Conservation (phyloP, 2,113 vertebrate species). For the Speoplatyrhinus poulsoni region DNA sequence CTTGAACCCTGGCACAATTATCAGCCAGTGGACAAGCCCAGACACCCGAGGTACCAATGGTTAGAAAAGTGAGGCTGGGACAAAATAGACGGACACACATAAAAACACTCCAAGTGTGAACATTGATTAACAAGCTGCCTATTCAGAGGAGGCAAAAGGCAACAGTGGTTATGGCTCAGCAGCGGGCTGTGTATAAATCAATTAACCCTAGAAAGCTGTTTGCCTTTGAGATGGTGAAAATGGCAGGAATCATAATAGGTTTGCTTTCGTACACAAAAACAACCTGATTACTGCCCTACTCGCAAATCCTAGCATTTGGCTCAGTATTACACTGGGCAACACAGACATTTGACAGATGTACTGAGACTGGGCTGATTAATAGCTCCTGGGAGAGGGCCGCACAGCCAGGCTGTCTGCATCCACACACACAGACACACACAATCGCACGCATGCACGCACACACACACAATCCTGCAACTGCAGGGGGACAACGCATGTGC, state of each 20-base stretch:
- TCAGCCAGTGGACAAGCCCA: slow-evolving; percentile 58
- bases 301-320: slow-evolving; percentile 10
- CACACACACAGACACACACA: slow-evolving; percentile 58
- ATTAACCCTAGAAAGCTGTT: slow-evolving; percentile 5
- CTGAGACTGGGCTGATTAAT: slow-evolving; percentile 64
- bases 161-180: slow-evolving; percentile 1
- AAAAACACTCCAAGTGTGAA: slow-evolving; percentile 46
- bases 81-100: slow-evolving; percentile 16
- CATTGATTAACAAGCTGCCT: slow-evolving; percentile 32
- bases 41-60: slow-evolving; percentile 35
- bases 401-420: slow-evolving; percentile 68
- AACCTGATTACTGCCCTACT: slow-evolving; percentile 4
- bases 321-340: slow-evolving; percentile 10
- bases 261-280: slow-evolving; percentile 10
- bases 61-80: slow-evolving; percentile 6
- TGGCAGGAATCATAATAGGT: background rate
- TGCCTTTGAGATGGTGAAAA: background rate
- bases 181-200: background rate
- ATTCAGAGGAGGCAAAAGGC: slow-evolving; percentile 15
- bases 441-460: slow-evolving; percentile 41
- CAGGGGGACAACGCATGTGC: slow-evolving; percentile 49
- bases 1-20: slow-evolving; percentile 76
- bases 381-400: slow-evolving; percentile 57
- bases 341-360: slow-evolving; percentile 29
- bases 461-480: slow-evolving; percentile 65